Conservation (phyloP, 2,113 vertebrate genomes). For the Oenanthe oenanthe region DNA sequence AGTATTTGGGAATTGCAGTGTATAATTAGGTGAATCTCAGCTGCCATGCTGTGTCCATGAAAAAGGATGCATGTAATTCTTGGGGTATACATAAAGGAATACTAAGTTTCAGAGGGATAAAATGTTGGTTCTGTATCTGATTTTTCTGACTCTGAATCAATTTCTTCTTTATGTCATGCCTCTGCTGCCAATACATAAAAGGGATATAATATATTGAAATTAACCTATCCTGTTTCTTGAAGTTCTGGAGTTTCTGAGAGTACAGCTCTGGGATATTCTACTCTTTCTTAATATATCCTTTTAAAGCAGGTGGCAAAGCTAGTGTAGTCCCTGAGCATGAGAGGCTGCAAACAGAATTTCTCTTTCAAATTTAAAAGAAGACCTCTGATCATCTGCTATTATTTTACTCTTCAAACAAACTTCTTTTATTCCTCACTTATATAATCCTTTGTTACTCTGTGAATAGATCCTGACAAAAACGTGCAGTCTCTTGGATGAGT, state of each 20-base stretch:
- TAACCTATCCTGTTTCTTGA: not conserved
- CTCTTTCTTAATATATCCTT: not conserved
- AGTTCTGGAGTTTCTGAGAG: not conserved
- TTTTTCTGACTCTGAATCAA: not conserved
- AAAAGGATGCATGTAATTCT: not conserved
- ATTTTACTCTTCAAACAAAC: constrained; percentile 29
- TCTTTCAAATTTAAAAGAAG: not conserved
- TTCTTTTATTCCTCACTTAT: not conserved
- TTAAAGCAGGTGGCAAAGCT: not conserved
- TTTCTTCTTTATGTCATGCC: not conserved
- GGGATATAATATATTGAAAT: not conserved
- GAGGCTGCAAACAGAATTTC: not conserved
- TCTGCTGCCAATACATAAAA: not conserved
- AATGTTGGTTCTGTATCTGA: not conserved
- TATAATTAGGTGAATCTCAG: not conserved
- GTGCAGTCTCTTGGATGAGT: not conserved
- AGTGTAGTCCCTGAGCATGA: not conserved
- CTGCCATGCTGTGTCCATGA: not conserved
- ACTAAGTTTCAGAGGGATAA: not conserved
- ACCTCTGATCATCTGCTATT: constrained; percentile 3
- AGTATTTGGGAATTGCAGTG: not conserved
- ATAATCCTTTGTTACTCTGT: not conserved
- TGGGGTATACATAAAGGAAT: not conserved
- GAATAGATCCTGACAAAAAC: not conserved
- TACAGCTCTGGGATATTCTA: not conserved